Evolutionary conservation across 1,140 invertebrate genomes (phyloP), one percentile per base, ranked within the genome.

Genomic region (Sarcophaga peregrina): DNA sequence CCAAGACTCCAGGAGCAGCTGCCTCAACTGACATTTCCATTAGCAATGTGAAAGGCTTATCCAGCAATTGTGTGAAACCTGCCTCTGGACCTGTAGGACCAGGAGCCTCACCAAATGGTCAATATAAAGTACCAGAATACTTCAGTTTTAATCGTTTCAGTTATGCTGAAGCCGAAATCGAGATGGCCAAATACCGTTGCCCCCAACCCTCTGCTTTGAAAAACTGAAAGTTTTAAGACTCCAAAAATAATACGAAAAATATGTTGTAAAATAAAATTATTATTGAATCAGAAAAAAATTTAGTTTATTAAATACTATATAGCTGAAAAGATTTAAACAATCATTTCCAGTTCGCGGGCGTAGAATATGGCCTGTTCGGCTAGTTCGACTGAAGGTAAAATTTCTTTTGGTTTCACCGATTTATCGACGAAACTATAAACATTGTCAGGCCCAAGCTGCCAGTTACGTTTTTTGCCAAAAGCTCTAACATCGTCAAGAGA

Each of bases 301-400:
- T 11, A 58, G 62, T 68, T 68, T 68, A 68, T 68, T 45, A 54
- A 50, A 68, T 17, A 52, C 84, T 85, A 73, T 83, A 73, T 68
- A 84, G 85, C 82, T 80, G 82, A 72, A 74, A 81, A 62, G 45
- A 73, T 25, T 93, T 96, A 99, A 81, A 99, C 98, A 93, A 99
- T 99, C 97, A 98, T 99, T 93, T 99, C 98, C 80, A 99, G 92
- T 93, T 99, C 98, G 89, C 96, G 95, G 15, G 98, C 98, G 92
- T 99, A 99, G 90, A 97, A 97, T 88, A 99, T 96, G 20, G 97
- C 96, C 91, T 98, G 97, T 86, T 96, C 94, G 8, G 97, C 97
- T 15, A 99, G 92, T 89, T 98, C 95, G 76, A 93, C 91, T 25
- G 98, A 97, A 3, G 98, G 98, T 84, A 99, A 94, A 45, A 93